Conservation (phyloP, 2,797 vertebrate genomes). For the Acipenser transmontanus region DNA sequence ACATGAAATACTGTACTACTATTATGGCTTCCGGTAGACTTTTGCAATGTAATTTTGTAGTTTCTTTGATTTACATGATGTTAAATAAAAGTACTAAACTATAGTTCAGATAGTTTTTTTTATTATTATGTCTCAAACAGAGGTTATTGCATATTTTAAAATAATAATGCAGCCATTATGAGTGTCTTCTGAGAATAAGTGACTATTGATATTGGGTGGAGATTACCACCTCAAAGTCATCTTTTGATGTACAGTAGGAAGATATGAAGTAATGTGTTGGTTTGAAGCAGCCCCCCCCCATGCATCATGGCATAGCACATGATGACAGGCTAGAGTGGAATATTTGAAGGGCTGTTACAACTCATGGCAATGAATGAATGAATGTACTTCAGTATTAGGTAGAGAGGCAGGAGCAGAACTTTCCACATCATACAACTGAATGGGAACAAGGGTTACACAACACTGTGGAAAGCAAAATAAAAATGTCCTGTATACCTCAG, state of each 20-base stretch:
- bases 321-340: slow-evolving; percentile 51
- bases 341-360: slow-evolving; percentile 43
- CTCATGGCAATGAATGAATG: slow-evolving; percentile 61
- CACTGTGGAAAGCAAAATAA: neutral
- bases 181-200: no score
- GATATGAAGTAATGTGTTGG: slow-evolving; percentile 45
- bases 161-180: no score
- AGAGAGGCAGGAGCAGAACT: slow-evolving; percentile 35
- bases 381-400: slow-evolving; percentile 45
- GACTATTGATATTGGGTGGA: slow-evolving; percentile 28
- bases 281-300: slow-evolving; percentile 17
- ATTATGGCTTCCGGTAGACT: no score
- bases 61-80: no score
- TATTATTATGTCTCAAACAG: no score
- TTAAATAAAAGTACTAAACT: no score
- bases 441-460: slow-evolving; percentile 30
- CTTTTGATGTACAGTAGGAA: slow-evolving; percentile 46
- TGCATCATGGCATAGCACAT: slow-evolving; percentile 28
- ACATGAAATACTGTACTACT: no score
- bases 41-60: no score
- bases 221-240: slow-evolving; percentile 31
- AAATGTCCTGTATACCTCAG: no score
- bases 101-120: no score
- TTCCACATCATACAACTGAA: slow-evolving; percentile 30
- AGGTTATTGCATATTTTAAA: no score